phyloP scores from a whole-genome alignment of 2,113 vertebrate species.

The Chunga burmeisteri region DNA sequence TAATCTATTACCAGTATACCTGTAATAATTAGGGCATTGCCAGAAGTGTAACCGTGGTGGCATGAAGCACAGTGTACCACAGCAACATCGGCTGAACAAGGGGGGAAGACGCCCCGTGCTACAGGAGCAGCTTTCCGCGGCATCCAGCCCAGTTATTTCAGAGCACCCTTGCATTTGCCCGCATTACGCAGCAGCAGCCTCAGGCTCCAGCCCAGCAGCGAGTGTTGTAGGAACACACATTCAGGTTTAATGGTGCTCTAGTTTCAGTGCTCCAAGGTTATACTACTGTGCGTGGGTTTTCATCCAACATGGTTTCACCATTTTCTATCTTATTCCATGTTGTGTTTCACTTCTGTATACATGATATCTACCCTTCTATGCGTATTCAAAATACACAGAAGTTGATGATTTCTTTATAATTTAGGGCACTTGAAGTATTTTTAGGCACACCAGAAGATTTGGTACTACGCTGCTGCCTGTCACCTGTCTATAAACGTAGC shows the following conservation, averaged over 20 bases:
- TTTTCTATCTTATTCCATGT: neutral
- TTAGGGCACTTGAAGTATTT: neutral
- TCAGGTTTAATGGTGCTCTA: neutral
- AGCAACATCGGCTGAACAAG: accelerated
- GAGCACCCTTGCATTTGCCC: neutral
- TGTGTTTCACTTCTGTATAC: neutral
- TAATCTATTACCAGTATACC: neutral
- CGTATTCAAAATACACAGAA: neutral
- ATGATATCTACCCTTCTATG: neutral
- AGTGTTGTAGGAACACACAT: neutral
- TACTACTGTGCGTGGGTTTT: neutral
- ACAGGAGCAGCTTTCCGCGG: accelerated
- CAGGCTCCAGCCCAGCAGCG: neutral
- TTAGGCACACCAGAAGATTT: neutral
- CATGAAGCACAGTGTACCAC: neutral
- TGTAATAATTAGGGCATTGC: neutral
- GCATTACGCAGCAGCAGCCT: neutral
- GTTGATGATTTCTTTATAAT: neutral
- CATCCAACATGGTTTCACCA: neutral
- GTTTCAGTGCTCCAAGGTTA: neutral
- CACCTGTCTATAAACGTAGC: neutral
- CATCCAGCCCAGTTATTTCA: neutral
- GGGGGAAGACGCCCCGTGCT: neutral
- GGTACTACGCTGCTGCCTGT: neutral
- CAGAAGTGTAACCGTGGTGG: neutral